These are phyloP conservation scores for Leptinotarsa peninsularis DNA, from an alignment of 2,888 invertebrate genomes.

Conservation along the genomic window DNA sequence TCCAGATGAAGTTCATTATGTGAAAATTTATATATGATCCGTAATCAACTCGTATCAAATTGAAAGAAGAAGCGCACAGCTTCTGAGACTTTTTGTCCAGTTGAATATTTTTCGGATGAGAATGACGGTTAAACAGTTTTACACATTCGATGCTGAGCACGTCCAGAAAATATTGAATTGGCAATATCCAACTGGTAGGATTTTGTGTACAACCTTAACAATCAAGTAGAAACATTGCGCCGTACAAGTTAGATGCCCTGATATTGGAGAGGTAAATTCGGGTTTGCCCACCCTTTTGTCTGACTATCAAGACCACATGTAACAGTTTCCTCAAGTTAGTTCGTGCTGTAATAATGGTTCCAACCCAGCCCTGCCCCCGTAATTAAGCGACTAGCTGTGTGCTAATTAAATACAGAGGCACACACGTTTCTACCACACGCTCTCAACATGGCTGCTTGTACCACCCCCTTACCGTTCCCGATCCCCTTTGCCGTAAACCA, in stretches of 20 bases:
- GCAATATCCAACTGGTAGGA: too few species aligned
- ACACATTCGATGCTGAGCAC: too few species aligned
- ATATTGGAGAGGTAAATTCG: slow-evolving; percentile 15
- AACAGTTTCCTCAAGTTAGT: slow-evolving; percentile 63
- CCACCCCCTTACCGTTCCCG: slow-evolving; percentile 32
- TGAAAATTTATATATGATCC: too few species aligned
- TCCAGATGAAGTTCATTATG: too few species aligned
- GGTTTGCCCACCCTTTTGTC: slow-evolving; percentile 35
- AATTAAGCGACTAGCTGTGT: slow-evolving; percentile 64
- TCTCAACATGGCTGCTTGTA: slow-evolving; percentile 58
- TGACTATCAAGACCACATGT: slow-evolving; percentile 59
- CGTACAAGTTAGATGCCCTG: slow-evolving; percentile 19
- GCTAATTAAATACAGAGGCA: slow-evolving; percentile 65
- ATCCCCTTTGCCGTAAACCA: slow-evolving; percentile 28
- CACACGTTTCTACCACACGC: slow-evolving; percentile 62
- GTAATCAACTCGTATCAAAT: too few species aligned
- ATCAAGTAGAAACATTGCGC: slow-evolving; percentile 37
- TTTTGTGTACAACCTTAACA: slow-evolving; percentile 4
- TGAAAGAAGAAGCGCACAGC: too few species aligned
- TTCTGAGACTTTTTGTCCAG: too few species aligned
- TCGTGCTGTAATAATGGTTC: slow-evolving; percentile 63
- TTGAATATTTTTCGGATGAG: too few species aligned
- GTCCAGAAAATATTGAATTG: too few species aligned
- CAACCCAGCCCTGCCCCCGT: slow-evolving; percentile 63
- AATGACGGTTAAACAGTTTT: too few species aligned